Evolutionary conservation across 2,888 invertebrate species (phyloP), one percentile per base, ranked within the genome.

Genomic region (Congeria kusceri): DNA sequence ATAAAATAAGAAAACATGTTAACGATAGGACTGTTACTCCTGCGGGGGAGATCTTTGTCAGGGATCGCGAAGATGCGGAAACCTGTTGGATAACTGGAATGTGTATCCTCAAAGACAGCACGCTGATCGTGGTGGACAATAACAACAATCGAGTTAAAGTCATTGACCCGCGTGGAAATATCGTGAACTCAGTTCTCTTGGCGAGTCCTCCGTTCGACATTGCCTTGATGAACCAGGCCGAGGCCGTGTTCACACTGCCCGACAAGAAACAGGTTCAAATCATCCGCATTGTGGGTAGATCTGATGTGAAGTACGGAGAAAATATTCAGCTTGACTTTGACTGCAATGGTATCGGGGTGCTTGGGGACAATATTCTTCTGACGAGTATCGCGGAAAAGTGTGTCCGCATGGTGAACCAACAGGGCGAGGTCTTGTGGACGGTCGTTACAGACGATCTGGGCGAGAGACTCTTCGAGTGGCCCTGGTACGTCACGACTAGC

Each of bases 1-100:
- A 46, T 32, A 71, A 57, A 27, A 63, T 74, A 3, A 20, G 74
- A 20, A 75, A 75, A 68, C 75, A 57, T n/a, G 68, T 64, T 20
- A 28, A 25, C 25, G 59, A 58, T 5, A 63, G 64, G 49, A 46
- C 25, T 1, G 68, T 58, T 4, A 27, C 25, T 15, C 39, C n/a
- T 25, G 11, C 28, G 1, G 53, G 64, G 23, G 49, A 75, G 20
- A 59, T 69, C 13, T 63, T 58, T 29, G 49, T 58, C 4, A 56
- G 64, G 18, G 59, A 68, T 15, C 7, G 18, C 23, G 56, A 64
- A 3, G 79, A 79, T 27, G 39, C 39, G 15, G 67, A 66, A 39
- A 79, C 49, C 11, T 62, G 70, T 23, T 79, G 70, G 66, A 71
- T 79, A 4, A 79, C 79, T 0, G 79, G 79, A 7, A 70, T 79